Conservation (phyloP, 2,888 invertebrate species). For the Orthosia cruda region DNA sequence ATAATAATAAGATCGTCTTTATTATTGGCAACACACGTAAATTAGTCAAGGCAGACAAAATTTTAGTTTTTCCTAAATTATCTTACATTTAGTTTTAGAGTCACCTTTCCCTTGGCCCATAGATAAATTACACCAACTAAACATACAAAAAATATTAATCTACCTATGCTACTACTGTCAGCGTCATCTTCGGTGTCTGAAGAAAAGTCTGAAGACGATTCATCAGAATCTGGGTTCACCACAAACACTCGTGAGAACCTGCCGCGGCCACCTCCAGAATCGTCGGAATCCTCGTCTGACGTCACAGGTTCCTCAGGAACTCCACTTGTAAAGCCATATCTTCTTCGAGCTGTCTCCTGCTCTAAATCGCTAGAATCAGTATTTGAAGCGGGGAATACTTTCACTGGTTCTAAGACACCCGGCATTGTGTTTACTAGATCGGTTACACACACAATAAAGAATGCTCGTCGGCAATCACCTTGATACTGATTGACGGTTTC, state of each 20-base stretch:
- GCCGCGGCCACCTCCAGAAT: conserved; percentile 91
- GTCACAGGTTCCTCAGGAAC: conserved; percentile 89
- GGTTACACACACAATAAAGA: conserved; percentile 77
- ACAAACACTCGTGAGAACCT: conserved; percentile 93
- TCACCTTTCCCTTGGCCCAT: no score
- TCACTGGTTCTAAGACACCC: conserved; percentile 88
- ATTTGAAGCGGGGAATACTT: conserved; percentile 90
- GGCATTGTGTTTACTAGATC: conserved; percentile 84
- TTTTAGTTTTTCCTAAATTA: no score
- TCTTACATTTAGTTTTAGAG: no score
- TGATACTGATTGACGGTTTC: conserved; percentile 84
- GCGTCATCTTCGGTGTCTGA: conserved; percentile 92
- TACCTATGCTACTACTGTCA: conserved; percentile 89
- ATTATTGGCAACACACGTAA: no score
- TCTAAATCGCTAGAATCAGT: conserved; percentile 88
- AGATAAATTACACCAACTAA: no score
- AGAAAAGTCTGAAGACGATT: conserved; percentile 92
- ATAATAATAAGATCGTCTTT: no score
- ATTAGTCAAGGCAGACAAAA: no score
- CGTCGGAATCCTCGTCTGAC: conserved; percentile 89
- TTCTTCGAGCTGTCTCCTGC: conserved; percentile 83
- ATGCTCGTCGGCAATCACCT: conserved; percentile 85
- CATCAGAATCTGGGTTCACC: conserved; percentile 92
- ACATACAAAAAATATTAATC: no score
- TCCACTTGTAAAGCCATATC: conserved; percentile 87